Base-by-base conservation (phyloP, 2,888 invertebrate genomes). In the Scrobipalpa atriplicella region DNA sequence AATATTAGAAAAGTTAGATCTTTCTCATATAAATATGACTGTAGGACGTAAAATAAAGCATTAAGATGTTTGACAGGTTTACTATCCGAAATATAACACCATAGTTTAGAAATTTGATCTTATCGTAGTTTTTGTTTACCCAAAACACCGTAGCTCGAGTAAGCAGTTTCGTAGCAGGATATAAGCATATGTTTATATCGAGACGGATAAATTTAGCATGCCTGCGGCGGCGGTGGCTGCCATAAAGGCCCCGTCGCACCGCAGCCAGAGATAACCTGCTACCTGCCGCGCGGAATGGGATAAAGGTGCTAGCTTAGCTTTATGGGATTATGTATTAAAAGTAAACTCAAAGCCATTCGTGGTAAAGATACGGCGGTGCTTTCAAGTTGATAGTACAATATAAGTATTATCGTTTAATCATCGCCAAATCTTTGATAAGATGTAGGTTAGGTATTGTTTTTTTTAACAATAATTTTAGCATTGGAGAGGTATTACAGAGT, bases 241-340 rank as follows among this genome's bases (percentile, higher is more conserved):
- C 6, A 58, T 58, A 58, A 58, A 36, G 58, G 16, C 58, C 2
- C 38, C 36, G 58, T 29, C 58, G 36, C 36, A 58, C 58, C 58
- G 58, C 58, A 58, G 58, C 54, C 10, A 38, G 58, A 58, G 58
- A 58, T 58, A 58, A 58, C 29, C 29, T 58, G 29, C 58, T 21
- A 58, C 54, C 56, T n/a, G 29, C 16, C 36, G n/a, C 10, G 52
- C 58, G 38, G 13, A 58, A 58, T 58, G 38, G 58, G 38, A 29
- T 58, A 11, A 58, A 58, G 58, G 58, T 58, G 58, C 58, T 7
- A 16, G 8, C 3, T 21, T 2, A 13, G 29, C 38, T 38, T 58
- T 58, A 58, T 16, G 58, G 38, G 38, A 29, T 29, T 36, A 56
- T n/a, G 13, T 16, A 47, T 47, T n/a, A 16, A 47, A 47, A 47